Conservation (phyloP, 2,888 invertebrate genomes). For the Taenaris catops region DNA sequence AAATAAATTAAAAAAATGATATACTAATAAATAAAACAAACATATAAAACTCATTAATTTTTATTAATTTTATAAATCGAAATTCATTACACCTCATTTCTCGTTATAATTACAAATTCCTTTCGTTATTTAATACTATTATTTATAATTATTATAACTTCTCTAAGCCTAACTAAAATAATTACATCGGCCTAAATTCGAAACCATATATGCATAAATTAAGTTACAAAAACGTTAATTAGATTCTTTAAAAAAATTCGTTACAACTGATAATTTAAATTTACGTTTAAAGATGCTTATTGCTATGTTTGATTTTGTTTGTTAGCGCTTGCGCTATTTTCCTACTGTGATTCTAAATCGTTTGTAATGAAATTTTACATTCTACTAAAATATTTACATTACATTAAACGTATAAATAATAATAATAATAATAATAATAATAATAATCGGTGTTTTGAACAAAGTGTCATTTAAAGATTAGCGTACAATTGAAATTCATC, state of each 20-base stretch:
- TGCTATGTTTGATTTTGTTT: conserved; percentile 50
- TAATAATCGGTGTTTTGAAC: conserved; percentile 8
- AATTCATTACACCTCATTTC: conserved; percentile 72
- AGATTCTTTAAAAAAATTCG: conserved; percentile 40
- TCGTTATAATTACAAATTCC: conserved; percentile 76
- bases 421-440: conserved; percentile 7
- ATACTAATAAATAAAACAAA: conserved; percentile 29
- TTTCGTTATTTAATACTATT: conserved; percentile 59
- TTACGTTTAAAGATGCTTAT: conserved; percentile 45
- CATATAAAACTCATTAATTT: conserved; percentile 73
- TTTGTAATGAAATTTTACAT: conserved; percentile 28
- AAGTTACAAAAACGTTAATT: conserved; percentile 58
- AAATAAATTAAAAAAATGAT: too few species aligned
- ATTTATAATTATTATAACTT: conserved; percentile 64
- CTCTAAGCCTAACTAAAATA: conserved; percentile 61
- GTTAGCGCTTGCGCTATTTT: conserved; percentile 31
- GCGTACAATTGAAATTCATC: too few species aligned
- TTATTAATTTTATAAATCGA: conserved; percentile 79
- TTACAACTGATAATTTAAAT: conserved; percentile 38
- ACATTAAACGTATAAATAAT: conserved; percentile 16
- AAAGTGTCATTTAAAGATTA: background rate
- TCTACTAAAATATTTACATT: conserved; percentile 41
- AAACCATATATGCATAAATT: conserved; percentile 54
- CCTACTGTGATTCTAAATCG: conserved; percentile 36
- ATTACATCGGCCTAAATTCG: conserved; percentile 65